Percentiles rank a stretch among this genome's conserved stretches.
These are phyloP conservation scores for Sciurus niger DNA, from an alignment of 2,113 vertebrate genomes.

Conservation along the genomic window DNA sequence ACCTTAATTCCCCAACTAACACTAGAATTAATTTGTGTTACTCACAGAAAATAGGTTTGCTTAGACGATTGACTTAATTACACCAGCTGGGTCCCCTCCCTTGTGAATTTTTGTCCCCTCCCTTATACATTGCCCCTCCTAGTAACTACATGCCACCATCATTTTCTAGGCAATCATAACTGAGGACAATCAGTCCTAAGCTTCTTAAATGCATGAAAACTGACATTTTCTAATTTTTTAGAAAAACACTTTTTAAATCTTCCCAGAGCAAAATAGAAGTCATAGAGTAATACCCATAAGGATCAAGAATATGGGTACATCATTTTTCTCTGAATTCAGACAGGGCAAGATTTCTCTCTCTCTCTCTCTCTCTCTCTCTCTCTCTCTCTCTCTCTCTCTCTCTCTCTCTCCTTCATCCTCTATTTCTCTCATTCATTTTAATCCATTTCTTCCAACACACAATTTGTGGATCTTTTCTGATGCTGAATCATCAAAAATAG, in stretches of 20 bases:
- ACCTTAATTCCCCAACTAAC: background rate
- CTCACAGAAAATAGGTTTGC: background rate
- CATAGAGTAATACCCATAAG: too few species aligned
- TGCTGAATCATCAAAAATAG: background rate
- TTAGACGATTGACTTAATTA: background rate
- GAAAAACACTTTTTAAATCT: background rate
- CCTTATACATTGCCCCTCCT: background rate
- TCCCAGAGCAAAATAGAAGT: background rate
- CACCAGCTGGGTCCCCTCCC: background rate
- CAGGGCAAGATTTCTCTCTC: too few species aligned
- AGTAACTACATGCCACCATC: background rate
- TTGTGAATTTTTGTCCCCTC: background rate
- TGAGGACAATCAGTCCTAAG: background rate
- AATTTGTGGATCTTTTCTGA: background rate
- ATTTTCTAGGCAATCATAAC: background rate
- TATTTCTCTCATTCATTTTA: background rate
- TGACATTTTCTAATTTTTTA: background rate
- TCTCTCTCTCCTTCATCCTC: too few species aligned
- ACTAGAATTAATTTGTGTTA: background rate
- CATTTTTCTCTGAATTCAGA: background rate
- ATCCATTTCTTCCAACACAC: background rate
- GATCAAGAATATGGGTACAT: fast-evolving
- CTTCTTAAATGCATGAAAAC: background rate
- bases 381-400: too few species aligned
- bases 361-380: too few species aligned